A percentile compares a stretch with the other conserved stretches of the same genome.
These are phyloP conservation scores for Tetrapedia diversipes DNA, from an alignment of 2,888 invertebrate genomes.

Conservation along the genomic window DNA sequence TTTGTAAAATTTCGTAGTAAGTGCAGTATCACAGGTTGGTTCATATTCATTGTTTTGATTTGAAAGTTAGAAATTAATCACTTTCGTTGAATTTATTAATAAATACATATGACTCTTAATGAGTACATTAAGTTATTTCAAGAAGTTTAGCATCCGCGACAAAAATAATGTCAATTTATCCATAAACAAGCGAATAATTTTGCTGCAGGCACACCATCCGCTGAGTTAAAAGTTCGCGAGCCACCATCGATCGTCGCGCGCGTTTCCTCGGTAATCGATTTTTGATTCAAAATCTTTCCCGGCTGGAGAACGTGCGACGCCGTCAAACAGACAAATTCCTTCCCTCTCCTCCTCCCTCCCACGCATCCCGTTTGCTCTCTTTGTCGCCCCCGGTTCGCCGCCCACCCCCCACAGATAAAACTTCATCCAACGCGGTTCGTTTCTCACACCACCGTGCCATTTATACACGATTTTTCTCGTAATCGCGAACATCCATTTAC, in stretches of 20 bases:
- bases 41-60: too few species aligned
- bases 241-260: slow-evolving; percentile 38
- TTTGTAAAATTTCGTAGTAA: too few species aligned
- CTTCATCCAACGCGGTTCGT: slow-evolving; percentile 69
- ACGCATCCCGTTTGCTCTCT: neutral
- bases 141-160: too few species aligned
- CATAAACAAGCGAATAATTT: too few species aligned
- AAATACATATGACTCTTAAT: too few species aligned
- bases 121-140: too few species aligned
- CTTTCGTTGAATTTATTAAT: too few species aligned
- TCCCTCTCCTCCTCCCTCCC: neutral
- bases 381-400: slow-evolving; percentile 4
- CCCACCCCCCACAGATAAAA: slow-evolving; percentile 72
- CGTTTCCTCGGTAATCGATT: slow-evolving; percentile 68
- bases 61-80: too few species aligned
- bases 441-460: slow-evolving; percentile 70
- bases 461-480: slow-evolving; percentile 81
- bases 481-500: slow-evolving; percentile 81
- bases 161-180: too few species aligned
- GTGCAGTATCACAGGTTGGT: too few species aligned
- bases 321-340: slow-evolving; percentile 61
- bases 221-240: slow-evolving; percentile 60
- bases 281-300: slow-evolving; percentile 71
- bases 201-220: too few species aligned
- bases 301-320: slow-evolving; percentile 55